Conservation (phyloP, 2,113 vertebrate species). For the Micromys minutus region DNA sequence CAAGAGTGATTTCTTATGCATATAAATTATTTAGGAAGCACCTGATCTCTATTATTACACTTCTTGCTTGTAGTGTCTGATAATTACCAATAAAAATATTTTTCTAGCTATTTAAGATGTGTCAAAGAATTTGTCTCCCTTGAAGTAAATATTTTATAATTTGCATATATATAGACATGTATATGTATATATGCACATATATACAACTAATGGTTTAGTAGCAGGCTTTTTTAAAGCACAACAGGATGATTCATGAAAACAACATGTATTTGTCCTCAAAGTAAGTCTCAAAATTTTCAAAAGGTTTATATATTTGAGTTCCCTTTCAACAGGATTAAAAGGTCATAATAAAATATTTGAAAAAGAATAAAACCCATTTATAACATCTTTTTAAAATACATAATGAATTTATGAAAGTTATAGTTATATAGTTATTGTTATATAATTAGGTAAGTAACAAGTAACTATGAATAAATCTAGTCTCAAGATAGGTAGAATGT, state of each 20-base stretch:
- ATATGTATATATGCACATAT: not conserved
- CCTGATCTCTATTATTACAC: not conserved
- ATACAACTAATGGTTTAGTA: not conserved
- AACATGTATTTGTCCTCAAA: not conserved
- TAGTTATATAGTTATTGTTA: not conserved
- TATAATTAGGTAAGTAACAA: not conserved
- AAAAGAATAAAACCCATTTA: not conserved
- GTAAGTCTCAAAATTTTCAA: slow-evolving; percentile 10
- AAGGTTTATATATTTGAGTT: not conserved
- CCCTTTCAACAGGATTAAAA: slow-evolving; percentile 17
- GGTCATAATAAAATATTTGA: slow-evolving; percentile 26
- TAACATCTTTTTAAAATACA: slow-evolving; percentile 29
- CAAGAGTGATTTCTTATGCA: not conserved
- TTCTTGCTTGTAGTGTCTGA: slow-evolving; percentile 34
- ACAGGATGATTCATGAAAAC: not conserved
- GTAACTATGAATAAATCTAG: not conserved
- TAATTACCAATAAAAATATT: not conserved
- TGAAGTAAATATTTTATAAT: slow-evolving; percentile 1
- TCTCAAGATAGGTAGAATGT: not conserved
- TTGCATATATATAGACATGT: not conserved
- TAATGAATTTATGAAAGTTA: not conserved
- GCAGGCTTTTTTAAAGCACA: not conserved
- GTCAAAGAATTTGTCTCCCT: not conserved
- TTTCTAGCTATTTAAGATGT: not conserved
- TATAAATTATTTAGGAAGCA: not conserved